phyloP scores from a whole-genome alignment of 23 tunicate genomes.

The Ciona savignyi region DNA sequence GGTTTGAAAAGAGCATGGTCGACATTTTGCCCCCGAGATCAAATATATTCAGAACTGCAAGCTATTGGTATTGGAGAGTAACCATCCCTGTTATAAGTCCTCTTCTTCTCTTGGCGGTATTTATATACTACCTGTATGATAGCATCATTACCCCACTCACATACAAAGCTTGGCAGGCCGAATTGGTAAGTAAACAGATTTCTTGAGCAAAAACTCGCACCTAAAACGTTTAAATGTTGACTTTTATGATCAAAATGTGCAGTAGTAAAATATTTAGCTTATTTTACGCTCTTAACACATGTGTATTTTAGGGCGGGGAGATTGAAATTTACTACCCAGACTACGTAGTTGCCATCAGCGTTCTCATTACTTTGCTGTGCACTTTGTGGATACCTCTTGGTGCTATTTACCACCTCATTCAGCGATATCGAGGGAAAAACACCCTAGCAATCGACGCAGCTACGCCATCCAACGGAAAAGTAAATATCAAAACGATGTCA shows the following conservation, averaged over 20 bases:
- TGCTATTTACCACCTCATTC: conserved; percentile 16
- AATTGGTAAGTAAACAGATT: no score
- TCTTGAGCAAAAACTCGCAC: no score
- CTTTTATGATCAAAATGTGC: no score
- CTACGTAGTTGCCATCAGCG: conserved; percentile 50
- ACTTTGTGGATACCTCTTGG: conserved; percentile 85
- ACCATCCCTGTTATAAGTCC: conserved; percentile 80
- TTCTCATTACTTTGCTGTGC: conserved; percentile 42
- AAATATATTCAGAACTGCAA: conserved; percentile 32
- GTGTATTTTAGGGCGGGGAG: conserved; percentile 49
- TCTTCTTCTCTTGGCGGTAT: conserved; percentile 52
- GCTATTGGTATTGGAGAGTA: conserved; percentile 66
- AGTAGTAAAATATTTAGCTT: no score
- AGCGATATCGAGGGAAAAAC: not conserved
- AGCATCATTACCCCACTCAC: conserved; percentile 25
- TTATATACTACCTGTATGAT: conserved; percentile 62
- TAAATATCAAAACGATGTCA: not conserved
- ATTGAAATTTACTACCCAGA: conserved; percentile 24
- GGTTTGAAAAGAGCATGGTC: conserved; percentile 31
- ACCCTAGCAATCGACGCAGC: not conserved
- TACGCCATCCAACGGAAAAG: not conserved
- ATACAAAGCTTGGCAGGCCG: conserved; percentile 65
- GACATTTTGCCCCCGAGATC: conserved; percentile 27
- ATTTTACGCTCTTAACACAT: no score
- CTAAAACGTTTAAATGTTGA: no score